Percentiles rank a stretch among this genome's conserved stretches.
Evolutionary conservation across 2,888 invertebrate species (phyloP).

Genomic region (Eilema depressum): DNA sequence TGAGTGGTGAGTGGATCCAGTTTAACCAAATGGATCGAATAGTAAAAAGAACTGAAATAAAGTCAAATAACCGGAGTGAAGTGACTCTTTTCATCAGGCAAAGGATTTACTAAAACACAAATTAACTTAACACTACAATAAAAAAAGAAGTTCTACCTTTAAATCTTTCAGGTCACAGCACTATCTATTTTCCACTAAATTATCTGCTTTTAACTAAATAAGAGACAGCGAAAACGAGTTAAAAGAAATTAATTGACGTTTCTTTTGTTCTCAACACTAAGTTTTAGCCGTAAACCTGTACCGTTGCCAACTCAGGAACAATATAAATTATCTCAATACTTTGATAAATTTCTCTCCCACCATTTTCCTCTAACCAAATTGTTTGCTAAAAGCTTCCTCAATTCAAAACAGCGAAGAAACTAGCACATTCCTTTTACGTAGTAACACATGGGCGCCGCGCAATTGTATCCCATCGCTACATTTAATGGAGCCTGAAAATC

Average conservation of each 20-base stretch:
- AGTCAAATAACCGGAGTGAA: no score
- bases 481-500: constrained; percentile 23
- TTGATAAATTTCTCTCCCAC: constrained; percentile 23
- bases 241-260: not conserved
- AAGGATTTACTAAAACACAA: no score
- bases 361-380: constrained; percentile 30
- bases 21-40: no score
- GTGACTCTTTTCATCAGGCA: no score
- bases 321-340: constrained; percentile 25
- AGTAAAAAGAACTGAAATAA: no score
- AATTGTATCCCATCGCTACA: constrained; percentile 30
- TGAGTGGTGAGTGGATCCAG: no score
- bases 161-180: not conserved
- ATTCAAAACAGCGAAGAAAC: constrained; percentile 24
- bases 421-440: constrained; percentile 35
- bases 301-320: constrained; percentile 18
- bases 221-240: not conserved
- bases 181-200: not conserved
- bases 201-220: not conserved
- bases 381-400: constrained; percentile 25
- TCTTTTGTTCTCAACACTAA: not conserved
- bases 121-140: no score
- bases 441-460: constrained; percentile 30
- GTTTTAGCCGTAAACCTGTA: not conserved
- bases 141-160: no score